These are phyloP conservation scores for Syndactyla subalaris DNA, from an alignment of 2,797 vertebrate species.

Conservation along the genomic window DNA sequence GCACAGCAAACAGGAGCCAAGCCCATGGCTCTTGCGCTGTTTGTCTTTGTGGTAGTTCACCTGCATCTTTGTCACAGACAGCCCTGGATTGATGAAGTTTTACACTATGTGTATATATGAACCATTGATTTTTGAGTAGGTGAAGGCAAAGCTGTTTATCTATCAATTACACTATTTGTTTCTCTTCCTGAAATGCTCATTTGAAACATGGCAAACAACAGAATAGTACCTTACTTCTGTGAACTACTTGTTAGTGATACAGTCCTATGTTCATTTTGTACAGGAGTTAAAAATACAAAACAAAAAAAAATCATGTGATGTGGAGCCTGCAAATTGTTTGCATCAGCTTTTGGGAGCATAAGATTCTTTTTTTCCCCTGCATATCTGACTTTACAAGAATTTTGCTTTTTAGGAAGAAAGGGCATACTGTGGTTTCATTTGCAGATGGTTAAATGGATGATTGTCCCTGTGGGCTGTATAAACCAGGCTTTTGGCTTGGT, in stretches of 20 bases:
- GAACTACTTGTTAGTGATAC: neutral
- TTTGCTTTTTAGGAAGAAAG: slow-evolving; percentile 31
- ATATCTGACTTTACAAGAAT: neutral
- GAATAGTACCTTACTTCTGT: neutral
- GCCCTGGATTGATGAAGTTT: neutral
- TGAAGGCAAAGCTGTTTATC: neutral
- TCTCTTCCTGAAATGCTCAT: neutral
- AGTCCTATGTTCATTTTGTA: neutral
- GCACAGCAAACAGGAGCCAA: neutral
- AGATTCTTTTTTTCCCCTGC: neutral
- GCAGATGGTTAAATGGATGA: neutral
- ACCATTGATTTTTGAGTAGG: neutral
- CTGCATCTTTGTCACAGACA: neutral
- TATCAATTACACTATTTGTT: neutral
- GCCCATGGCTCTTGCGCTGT: neutral
- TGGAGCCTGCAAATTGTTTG: neutral
- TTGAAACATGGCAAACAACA: neutral
- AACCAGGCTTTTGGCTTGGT: neutral
- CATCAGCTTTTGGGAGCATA: neutral
- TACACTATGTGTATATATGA: neutral
- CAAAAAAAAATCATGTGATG: neutral
- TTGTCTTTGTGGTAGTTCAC: neutral
- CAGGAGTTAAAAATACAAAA: neutral
- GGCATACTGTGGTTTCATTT: neutral
- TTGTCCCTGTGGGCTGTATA: neutral